phyloP scores from a whole-genome alignment of 2,888 invertebrate genomes.

The Hydroisotoma schaefferi region DNA sequence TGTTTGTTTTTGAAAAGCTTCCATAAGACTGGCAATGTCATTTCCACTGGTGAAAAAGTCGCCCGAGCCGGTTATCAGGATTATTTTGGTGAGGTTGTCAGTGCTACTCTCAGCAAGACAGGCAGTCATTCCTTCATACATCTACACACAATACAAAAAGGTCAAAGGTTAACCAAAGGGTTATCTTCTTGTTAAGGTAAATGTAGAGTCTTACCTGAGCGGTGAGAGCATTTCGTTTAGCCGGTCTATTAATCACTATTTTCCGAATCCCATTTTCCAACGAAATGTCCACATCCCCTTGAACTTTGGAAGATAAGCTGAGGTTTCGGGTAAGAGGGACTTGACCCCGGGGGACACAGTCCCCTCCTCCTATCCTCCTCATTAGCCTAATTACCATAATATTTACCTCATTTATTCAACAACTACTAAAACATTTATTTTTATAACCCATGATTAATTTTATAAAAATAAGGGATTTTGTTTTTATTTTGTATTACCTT shows the following conservation, averaged over 20 bases:
- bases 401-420: no score
- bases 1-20: constrained; percentile 48
- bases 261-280: constrained; percentile 57
- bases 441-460: no score
- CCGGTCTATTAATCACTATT: constrained; percentile 69
- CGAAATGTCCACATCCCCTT: constrained; percentile 43
- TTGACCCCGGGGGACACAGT: no score
- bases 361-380: no score
- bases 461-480: no score
- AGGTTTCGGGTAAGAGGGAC: no score
- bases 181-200: not conserved
- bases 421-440: no score
- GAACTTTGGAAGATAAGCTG: no score
- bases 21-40: constrained; percentile 2
- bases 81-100: constrained; percentile 64
- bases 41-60: constrained; percentile 12
- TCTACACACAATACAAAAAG: constrained; percentile 52
- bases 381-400: no score
- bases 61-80: constrained; percentile 58
- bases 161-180: not conserved
- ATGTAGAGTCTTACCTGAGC: constrained; percentile 50
- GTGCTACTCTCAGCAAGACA: constrained; percentile 66
- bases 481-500: no score
- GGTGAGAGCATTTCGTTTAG: constrained; percentile 73
- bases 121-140: constrained; percentile 65